Evolutionary conservation across 2,888 invertebrate species (phyloP).

Genomic region (Drosophila nr. perissopoda): DNA sequence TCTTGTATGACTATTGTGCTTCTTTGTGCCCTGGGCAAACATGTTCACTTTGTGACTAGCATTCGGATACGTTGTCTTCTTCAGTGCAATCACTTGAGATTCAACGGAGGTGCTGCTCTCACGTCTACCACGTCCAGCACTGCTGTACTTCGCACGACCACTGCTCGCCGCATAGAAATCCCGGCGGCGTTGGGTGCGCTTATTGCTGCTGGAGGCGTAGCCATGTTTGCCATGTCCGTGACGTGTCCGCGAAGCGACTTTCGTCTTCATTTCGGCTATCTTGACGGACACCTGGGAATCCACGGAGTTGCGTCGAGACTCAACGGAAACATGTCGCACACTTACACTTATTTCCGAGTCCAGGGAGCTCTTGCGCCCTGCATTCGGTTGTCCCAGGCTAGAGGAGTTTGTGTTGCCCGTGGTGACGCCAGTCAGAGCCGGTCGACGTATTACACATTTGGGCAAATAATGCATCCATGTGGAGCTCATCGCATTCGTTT

Average conservation of each 20-base stretch:
- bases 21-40: conserved; percentile 82
- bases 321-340: conserved; percentile 92
- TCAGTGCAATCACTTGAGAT: conserved; percentile 88
- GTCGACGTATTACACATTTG: conserved; percentile 92
- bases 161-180: conserved; percentile 81
- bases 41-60: conserved; percentile 83
- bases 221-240: conserved; percentile 72
- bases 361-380: conserved; percentile 87
- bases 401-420: conserved; percentile 84
- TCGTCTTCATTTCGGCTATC: conserved; percentile 93
- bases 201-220: conserved; percentile 63
- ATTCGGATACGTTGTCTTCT: conserved; percentile 84
- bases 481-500: conserved; percentile 94
- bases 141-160: conserved; percentile 74
- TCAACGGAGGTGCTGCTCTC: conserved; percentile 93
- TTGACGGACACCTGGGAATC: conserved; percentile 94
- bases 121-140: conserved; percentile 68
- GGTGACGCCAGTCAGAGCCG: conserved; percentile 89
- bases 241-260: conserved; percentile 87
- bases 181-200: conserved; percentile 78
- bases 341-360: conserved; percentile 91
- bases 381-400: conserved; percentile 86
- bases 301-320: conserved; percentile 93
- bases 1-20: conserved; percentile 61
- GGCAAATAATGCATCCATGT: conserved; percentile 97